Evolutionary conservation across 2,797 vertebrate genomes (phyloP), one percentile per base, ranked within the genome.

Genomic region (Chaetodon trifasciatus): DNA sequence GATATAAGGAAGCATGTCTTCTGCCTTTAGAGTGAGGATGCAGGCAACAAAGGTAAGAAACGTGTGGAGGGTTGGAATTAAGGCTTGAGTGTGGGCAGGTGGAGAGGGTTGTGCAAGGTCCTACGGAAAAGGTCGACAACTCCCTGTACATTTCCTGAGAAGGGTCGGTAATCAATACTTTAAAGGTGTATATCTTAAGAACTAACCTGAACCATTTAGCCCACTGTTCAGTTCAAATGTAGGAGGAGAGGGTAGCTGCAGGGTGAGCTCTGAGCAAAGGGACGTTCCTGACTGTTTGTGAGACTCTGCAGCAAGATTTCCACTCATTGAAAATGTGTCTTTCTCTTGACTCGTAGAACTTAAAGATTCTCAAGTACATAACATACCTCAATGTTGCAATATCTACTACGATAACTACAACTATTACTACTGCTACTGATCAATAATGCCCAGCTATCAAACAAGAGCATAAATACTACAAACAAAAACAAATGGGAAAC

Each of bases 71-170:
- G 8, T 53, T 39, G 7, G 47, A 44, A 28, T 0, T 17, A 28
- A 37, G 77, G 61, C 6, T 21, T 4, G 11, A 39, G 47, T 7
- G 37, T 17, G 44, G 32, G 63, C 10, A 55, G 73, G 37, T 55
- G 37, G 60, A 17, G 68, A 68, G 17, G 10, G 50, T 19, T n/a
- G n/a, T 1, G 16, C 6, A 1, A 3, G 16, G 49, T 44, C 74
- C 19, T 6, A 28, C 35, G 74, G 39, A 61, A 78, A 85, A 84
- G 56, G 67, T 88, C 78, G 85, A 78, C 40, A 23, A 13, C 57
- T n/a, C 23, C 19, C 13, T 62, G 49, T 49, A 37, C 35, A 39
- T 35, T 66, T 74, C 42, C 16, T 6, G 8, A 50, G 24, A 84
- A 9, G 56, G 53, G 23, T 24, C 44, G 61, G 32, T 19, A 64